Conservation (phyloP, 2,888 invertebrate species). For the Agriopis aurantiaria region DNA sequence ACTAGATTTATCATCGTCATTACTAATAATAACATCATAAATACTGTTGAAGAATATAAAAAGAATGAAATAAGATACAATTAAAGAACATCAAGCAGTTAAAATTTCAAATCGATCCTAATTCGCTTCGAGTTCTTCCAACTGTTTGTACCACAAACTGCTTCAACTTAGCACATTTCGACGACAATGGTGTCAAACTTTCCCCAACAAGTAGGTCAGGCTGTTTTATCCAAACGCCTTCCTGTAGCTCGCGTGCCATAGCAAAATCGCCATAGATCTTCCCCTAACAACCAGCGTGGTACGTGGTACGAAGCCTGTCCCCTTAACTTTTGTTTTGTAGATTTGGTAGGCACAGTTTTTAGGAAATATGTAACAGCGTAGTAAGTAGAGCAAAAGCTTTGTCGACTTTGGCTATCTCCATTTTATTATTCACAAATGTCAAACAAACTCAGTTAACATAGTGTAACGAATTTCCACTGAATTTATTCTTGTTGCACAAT, state of each 20-base stretch:
- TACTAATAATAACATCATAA: too few relatives aligned
- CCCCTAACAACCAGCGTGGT: slow-evolving; percentile 40
- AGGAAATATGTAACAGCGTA: slow-evolving; percentile 6
- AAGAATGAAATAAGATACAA: too few relatives aligned
- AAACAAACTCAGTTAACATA: neutral
- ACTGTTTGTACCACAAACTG: slow-evolving; percentile 37
- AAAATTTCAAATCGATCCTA: slow-evolving; percentile 10
- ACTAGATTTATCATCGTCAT: too few relatives aligned
- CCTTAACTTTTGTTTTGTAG: slow-evolving; percentile 40
- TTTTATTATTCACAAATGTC: neutral
- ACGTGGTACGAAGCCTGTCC: slow-evolving; percentile 37
- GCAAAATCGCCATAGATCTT: slow-evolving; percentile 49
- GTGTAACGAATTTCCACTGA: too few relatives aligned
- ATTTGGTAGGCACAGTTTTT: slow-evolving; percentile 29
- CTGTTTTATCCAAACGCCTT: slow-evolving; percentile 41
- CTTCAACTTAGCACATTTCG: slow-evolving; percentile 39
- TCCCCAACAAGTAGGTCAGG: slow-evolving; percentile 44
- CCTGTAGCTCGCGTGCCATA: slow-evolving; percentile 47
- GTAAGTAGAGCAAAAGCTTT: neutral
- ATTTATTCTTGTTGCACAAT: too few relatives aligned
- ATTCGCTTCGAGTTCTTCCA: slow-evolving; percentile 23
- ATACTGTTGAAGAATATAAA: too few relatives aligned
- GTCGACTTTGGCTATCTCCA: neutral
- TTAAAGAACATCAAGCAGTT: too few relatives aligned
- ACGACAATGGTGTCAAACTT: slow-evolving; percentile 41